Evolutionary conservation across 2,113 vertebrate species (phyloP).

Genomic region (Rousettus leschenaultii): DNA sequence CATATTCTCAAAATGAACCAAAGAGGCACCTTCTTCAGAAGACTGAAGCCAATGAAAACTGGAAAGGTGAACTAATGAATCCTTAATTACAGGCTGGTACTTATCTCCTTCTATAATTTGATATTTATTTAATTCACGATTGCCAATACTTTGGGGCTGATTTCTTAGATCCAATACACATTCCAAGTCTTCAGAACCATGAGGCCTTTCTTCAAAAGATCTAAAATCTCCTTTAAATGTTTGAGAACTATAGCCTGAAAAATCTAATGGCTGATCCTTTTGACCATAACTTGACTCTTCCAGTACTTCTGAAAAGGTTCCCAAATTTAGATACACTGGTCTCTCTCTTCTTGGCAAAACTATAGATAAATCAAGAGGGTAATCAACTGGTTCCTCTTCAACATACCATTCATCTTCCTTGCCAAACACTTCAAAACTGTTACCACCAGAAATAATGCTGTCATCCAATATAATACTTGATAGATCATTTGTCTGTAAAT

Average conservation of each 20-base stretch:
- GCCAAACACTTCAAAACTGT: slow-evolving; percentile 91
- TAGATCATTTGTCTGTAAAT: slow-evolving; percentile 77
- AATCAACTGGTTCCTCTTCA: slow-evolving; percentile 84
- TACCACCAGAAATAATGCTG: slow-evolving; percentile 86
- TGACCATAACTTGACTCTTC: slow-evolving; percentile 88
- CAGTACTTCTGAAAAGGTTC: slow-evolving; percentile 91
- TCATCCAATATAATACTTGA: slow-evolving; percentile 84
- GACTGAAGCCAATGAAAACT: slow-evolving; percentile 79
- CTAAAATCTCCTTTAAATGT: slow-evolving; percentile 88
- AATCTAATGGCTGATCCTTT: slow-evolving; percentile 86
- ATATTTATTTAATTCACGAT: slow-evolving; percentile 46
- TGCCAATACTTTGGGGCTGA: slow-evolving; percentile 57
- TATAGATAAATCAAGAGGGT: slow-evolving; percentile 92
- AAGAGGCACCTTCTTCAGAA: slow-evolving; percentile 76
- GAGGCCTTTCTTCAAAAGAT: slow-evolving; percentile 67
- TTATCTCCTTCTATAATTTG: slow-evolving; percentile 45
- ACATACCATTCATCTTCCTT: slow-evolving; percentile 92
- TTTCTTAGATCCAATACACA: slow-evolving; percentile 88
- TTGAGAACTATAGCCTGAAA: slow-evolving; percentile 89
- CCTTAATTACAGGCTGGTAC: slow-evolving; percentile 38
- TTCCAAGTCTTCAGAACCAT: slow-evolving; percentile 77
- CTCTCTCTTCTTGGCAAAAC: slow-evolving; percentile 89
- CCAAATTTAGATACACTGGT: slow-evolving; percentile 91
- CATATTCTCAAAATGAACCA: slow-evolving; percentile 80
- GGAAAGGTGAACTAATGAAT: slow-evolving; percentile 77